Evolutionary conservation across 2,113 vertebrate genomes (phyloP), one percentile per base, ranked within the genome.

Genomic region (Anarhynchus alexandrinus): DNA sequence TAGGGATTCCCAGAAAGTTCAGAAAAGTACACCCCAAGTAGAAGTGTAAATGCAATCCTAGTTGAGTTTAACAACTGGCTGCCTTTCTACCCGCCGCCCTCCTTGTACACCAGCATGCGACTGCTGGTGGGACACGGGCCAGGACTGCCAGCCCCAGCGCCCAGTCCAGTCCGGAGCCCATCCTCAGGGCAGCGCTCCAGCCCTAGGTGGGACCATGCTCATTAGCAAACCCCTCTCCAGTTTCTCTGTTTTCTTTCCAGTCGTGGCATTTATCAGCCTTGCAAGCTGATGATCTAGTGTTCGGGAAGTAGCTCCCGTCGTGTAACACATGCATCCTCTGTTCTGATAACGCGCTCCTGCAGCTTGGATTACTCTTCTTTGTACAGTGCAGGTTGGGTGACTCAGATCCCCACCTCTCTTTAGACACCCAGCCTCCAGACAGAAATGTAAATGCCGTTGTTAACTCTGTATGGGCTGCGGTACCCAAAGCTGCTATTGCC

Each of bases 111-210:
- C 15, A 14, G 22, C 1, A 2, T 20, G 40, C 2, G 1, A 64
- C 52, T 64, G 47, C n/a, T n/a, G 30, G 40, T 26, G 65, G 59
- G 54, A 36, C 32, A 32, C 2, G 1, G 29, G 47, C 32, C n/a
- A 34, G 40, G 43, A 20, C 42, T 80, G 25, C 36, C 30, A 73
- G 54, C 40, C 59, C 36, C 36, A 73, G 54, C 43, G 43, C 40
- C 36, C 1, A 1, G 9, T 52, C 7, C 1, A 0, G 15, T 66
- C 47, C 7, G 1, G 40, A 70, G 40, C 34, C 51, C 3, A 1
- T 49, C 17, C 57, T 71, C 59, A 52, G 67, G 61, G 67, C 66
- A 86, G 26, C 0, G 3, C 58, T 84, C 82, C 61, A 80, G n/a
- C 25, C 47, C 51, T 34, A 59, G 36, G 49, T 55, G 29, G 10